Evolutionary conservation across 2,113 vertebrate genomes (phyloP).

Genomic region (Vidua chalybeata): DNA sequence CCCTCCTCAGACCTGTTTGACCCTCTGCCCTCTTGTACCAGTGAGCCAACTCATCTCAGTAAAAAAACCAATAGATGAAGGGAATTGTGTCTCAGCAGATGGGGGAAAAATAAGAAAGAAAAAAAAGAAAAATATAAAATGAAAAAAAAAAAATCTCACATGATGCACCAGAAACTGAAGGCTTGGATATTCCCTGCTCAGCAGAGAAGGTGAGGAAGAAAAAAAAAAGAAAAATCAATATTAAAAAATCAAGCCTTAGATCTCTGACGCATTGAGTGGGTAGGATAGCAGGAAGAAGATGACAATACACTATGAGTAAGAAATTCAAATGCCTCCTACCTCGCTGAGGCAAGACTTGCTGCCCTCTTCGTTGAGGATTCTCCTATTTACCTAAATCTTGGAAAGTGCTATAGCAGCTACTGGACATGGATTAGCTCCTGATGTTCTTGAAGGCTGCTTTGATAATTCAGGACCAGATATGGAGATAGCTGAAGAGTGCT

Average conservation of each 20-base stretch:
- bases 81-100: background rate
- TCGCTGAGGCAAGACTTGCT: slow-evolving; percentile 2
- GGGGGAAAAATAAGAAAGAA: background rate
- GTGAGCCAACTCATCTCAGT: background rate
- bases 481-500: background rate
- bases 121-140: background rate
- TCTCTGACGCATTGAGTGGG: slow-evolving; percentile 61
- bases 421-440: background rate
- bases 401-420: background rate
- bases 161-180: background rate
- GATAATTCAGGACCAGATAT: background rate
- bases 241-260: background rate
- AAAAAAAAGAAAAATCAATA: background rate
- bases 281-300: slow-evolving; percentile 42
- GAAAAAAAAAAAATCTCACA: background rate
- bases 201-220: background rate
- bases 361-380: background rate
- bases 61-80: background rate
- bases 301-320: slow-evolving; percentile 60
- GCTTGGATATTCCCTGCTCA: background rate
- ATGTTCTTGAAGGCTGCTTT: background rate
- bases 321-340: slow-evolving; percentile 63
- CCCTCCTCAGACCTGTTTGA: background rate
- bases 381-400: slow-evolving; percentile 5
- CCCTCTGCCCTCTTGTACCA: background rate